These are phyloP conservation scores for Neosalanx taihuensis DNA, from an alignment of 2,797 vertebrate genomes.

Conservation along the genomic window DNA sequence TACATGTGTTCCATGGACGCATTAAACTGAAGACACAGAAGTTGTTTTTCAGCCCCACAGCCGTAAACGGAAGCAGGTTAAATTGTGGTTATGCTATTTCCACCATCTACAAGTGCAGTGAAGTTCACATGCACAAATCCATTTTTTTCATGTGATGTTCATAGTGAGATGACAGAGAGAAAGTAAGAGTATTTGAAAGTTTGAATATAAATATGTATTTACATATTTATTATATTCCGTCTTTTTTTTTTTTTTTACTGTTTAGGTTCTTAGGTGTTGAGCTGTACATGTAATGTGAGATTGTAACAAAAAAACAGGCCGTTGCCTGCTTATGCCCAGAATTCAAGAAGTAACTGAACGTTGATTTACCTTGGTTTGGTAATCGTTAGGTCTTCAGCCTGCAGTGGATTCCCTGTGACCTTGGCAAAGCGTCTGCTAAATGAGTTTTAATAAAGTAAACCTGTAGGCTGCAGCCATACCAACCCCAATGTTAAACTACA, in stretches of 20 bases:
- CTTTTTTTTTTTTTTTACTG: not conserved
- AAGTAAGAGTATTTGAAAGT: not conserved
- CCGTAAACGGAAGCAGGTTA: too few relatives aligned
- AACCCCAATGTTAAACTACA: not conserved
- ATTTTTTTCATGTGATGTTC: conserved; percentile 3
- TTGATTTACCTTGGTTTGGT: not conserved
- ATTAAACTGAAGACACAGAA: not conserved
- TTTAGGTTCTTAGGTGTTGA: not conserved
- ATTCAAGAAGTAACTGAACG: not conserved
- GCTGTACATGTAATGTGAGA: not conserved
- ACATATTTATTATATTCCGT: too few relatives aligned
- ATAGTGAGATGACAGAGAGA: conserved; percentile 2
- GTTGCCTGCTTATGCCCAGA: not conserved
- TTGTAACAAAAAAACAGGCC: not conserved
- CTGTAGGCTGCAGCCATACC: not conserved
- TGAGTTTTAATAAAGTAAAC: not conserved
- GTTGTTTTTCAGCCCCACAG: too few relatives aligned
- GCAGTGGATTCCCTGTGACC: not conserved
- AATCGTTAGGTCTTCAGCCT: not conserved
- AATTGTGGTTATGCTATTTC: not conserved
- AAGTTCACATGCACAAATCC: not conserved
- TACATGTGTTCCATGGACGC: not conserved
- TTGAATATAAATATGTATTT: not conserved
- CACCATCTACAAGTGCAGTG: not conserved
- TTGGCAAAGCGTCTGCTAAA: not conserved